Conservation (phyloP, 2,888 invertebrate genomes). For the Leucoptera coffeella region DNA sequence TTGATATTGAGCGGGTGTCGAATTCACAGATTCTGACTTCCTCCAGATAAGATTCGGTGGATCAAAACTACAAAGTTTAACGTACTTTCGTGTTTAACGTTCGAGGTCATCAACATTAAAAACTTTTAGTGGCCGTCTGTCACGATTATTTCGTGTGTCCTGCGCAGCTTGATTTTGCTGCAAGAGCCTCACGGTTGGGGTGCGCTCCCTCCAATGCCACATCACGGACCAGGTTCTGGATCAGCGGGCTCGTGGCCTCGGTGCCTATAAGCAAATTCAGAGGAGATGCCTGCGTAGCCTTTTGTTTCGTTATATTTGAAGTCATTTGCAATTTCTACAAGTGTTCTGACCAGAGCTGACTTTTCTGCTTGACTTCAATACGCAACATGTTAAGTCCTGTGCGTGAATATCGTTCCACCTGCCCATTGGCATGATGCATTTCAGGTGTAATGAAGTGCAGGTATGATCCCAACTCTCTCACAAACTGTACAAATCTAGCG, state of each 20-base stretch:
- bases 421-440: conserved; percentile 2
- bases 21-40: too few species aligned
- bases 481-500: not conserved
- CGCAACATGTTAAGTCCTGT: conserved; percentile 3
- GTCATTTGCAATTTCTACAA: conserved; percentile 3
- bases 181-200: too few species aligned
- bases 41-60: too few species aligned
- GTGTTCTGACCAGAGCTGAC: not conserved
- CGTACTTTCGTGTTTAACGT: too few species aligned
- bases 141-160: too few species aligned
- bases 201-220: conserved; percentile 1
- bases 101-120: too few species aligned
- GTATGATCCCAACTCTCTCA: conserved; percentile 1
- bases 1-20: too few species aligned
- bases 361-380: conserved; percentile 1
- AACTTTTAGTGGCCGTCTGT: too few species aligned
- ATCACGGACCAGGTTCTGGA: conserved; percentile 1
- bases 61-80: too few species aligned
- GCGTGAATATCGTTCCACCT: conserved; percentile 2
- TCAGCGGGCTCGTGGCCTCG: conserved; percentile 1
- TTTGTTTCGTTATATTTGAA: conserved; percentile 2
- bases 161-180: too few species aligned
- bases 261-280: conserved; percentile 1
- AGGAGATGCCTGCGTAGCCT: conserved; percentile 1
- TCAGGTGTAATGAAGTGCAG: conserved; percentile 1